These are phyloP conservation scores for Eumeta japonica DNA, from an alignment of 1,140 invertebrate species.

Conservation along the genomic window DNA sequence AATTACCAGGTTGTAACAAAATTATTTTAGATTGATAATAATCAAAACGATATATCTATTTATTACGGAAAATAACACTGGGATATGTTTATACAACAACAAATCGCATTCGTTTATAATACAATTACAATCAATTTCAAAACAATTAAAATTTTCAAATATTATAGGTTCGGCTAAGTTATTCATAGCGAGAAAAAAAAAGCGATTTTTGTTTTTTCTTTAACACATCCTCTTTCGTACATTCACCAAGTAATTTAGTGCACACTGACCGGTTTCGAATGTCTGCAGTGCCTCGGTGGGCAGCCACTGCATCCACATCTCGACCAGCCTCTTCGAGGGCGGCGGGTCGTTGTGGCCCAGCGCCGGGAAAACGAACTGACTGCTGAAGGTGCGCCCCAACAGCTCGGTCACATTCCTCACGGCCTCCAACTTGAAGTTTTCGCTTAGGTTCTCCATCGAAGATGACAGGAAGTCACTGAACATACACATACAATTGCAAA, in stretches of 20 bases:
- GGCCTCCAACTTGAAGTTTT: conserved; percentile 65
- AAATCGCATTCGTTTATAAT: no score
- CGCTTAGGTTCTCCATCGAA: conserved; percentile 53
- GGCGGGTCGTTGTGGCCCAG: conserved; percentile 77
- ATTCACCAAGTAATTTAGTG: no score
- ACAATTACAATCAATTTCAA: no score
- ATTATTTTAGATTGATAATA: no score
- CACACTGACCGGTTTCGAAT: conserved; percentile 70
- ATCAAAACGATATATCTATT: no score
- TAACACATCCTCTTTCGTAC: not conserved
- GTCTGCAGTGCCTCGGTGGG: conserved; percentile 75
- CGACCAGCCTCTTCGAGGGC: conserved; percentile 63
- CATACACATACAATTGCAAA: no score
- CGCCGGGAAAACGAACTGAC: conserved; percentile 80
- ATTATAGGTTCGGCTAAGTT: no score
- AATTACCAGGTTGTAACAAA: no score
- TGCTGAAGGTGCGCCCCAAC: conserved; percentile 72
- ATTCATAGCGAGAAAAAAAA: not conserved
- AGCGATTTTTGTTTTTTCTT: not conserved
- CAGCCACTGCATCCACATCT: conserved; percentile 78
- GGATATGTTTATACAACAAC: no score
- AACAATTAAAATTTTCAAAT: no score
- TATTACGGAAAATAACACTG: no score
- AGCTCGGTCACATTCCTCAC: conserved; percentile 77
- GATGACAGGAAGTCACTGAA: conserved; percentile 48